Evolutionary conservation across 2,113 vertebrate genomes (phyloP).

Genomic region (Brachyhypopomus occidentalis): DNA sequence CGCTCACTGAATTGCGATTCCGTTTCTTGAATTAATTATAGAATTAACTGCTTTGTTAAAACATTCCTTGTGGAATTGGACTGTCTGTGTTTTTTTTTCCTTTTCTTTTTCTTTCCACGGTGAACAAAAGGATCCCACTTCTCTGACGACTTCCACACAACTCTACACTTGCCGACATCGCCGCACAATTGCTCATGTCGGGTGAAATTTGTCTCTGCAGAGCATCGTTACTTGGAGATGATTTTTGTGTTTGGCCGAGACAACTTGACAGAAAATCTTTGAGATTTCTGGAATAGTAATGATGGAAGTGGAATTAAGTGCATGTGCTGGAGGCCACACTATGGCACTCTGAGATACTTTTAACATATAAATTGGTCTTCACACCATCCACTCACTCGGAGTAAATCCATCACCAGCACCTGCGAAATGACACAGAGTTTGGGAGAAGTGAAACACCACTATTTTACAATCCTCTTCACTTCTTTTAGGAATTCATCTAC

Average conservation of each 20-base stretch:
- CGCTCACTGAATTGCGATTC: conserved; percentile 78
- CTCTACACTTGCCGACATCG: conserved; percentile 66
- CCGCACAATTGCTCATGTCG: conserved; percentile 64
- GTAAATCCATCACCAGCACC: conserved; percentile 63
- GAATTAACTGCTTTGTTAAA: conserved; percentile 79
- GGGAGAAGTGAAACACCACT: conserved; percentile 38
- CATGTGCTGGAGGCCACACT: conserved; percentile 58
- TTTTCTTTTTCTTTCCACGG: conserved; percentile 13
- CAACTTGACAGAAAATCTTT: conserved; percentile 69
- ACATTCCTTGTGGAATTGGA: conserved; percentile 75
- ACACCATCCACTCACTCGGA: conserved; percentile 52
- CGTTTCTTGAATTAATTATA: conserved; percentile 77
- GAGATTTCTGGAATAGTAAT: conserved; percentile 67
- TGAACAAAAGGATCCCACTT: conserved; percentile 72
- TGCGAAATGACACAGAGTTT: conserved; percentile 28
- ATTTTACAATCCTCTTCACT: conserved; percentile 56
- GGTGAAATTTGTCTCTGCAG: conserved; percentile 67
- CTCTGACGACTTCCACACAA: conserved; percentile 74
- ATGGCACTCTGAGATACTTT: conserved; percentile 58
- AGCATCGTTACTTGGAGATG: conserved; percentile 65
- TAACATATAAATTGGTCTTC: conserved; percentile 63
- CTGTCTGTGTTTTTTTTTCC: conserved; percentile 64
- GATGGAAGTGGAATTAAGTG: conserved; percentile 64
- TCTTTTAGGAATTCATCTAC: conserved; percentile 30
- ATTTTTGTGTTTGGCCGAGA: conserved; percentile 62